Conservation (phyloP, 2,888 invertebrate species). For the Smittia aterrima region DNA sequence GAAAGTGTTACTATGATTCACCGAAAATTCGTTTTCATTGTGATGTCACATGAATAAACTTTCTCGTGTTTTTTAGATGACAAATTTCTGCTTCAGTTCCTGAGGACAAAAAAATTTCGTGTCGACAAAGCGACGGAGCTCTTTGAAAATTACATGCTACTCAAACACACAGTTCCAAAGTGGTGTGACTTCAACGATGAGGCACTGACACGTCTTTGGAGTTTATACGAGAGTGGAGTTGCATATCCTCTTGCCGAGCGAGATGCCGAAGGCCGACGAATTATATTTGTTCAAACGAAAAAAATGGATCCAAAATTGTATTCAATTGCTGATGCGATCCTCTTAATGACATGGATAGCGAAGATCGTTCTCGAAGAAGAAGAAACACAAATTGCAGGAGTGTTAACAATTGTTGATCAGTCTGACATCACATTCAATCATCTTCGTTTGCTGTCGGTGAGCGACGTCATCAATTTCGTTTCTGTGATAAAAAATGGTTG, state of each 20-base stretch:
- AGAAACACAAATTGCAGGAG: slow-evolving; percentile 3
- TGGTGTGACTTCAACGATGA: neutral
- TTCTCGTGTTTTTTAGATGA: neutral
- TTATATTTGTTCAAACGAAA: neutral
- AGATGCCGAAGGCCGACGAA: neutral
- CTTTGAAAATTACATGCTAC: neutral
- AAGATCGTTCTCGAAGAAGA: neutral
- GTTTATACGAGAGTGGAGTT: neutral
- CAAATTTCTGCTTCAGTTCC: neutral
- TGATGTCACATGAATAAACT: neutral
- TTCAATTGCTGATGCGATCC: neutral
- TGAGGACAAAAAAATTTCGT: neutral
- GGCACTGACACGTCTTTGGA: neutral
- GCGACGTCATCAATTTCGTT: neutral
- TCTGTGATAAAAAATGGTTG: neutral
- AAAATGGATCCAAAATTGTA: neutral
- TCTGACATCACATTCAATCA: neutral
- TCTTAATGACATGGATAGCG: neutral
- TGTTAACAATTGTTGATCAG: neutral
- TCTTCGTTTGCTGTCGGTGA: neutral
- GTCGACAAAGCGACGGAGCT: neutral
- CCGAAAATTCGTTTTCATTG: neutral
- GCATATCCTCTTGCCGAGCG: neutral
- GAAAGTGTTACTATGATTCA: neutral
- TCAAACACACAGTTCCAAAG: neutral